Evolutionary conservation across 2,113 vertebrate genomes (phyloP), one percentile per base, ranked within the genome.

Genomic region (Petroica traversi): DNA sequence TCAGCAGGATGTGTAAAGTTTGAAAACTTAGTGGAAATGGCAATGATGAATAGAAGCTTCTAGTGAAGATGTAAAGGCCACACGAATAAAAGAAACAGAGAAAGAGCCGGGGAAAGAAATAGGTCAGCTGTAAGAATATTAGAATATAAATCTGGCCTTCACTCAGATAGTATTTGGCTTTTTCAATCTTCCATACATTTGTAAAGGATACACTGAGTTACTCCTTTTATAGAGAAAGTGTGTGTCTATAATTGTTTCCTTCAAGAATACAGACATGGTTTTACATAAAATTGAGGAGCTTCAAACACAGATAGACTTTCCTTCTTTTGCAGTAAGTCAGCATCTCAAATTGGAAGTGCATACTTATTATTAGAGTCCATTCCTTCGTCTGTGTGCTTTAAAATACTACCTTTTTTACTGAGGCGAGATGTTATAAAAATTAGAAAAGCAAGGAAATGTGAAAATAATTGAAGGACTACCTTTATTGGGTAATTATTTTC

Each of bases 31-130:
- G 67, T 90, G 64, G 77, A 95, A 94, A 51, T 40, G 45, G 66
- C 67, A 94, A 46, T 62, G 69, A 66, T 20, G 10, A 95, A 92
- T 73, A 91, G 40, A 54, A 89, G 89, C 92, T 96, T 89, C 64
- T 75, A 97, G 78, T 79, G 85, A 93, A 96, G 90, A 64, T 69
- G 64, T 94, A 95, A 97, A 94, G 80, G 71, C 61, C 75, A 36
- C 34, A 63, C 73, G 81, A 96, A 95, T 96, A 96, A 97, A 97
- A 97, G 92, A 86, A 96, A 71, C 25, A 81, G 72, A 77, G 63
- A 80, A 82, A 87, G 78, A 84, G 51, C 31, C 62, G 55, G 41
- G 81, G 90, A 77, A 93, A 81, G 92, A 75, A 93, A 85, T 14
- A 90, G 52, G 93, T 97, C 85, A 85, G 55, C 85, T 96, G 58